These are phyloP conservation scores for Cettia cetti DNA, from an alignment of 2,113 vertebrate species.

Conservation along the genomic window DNA sequence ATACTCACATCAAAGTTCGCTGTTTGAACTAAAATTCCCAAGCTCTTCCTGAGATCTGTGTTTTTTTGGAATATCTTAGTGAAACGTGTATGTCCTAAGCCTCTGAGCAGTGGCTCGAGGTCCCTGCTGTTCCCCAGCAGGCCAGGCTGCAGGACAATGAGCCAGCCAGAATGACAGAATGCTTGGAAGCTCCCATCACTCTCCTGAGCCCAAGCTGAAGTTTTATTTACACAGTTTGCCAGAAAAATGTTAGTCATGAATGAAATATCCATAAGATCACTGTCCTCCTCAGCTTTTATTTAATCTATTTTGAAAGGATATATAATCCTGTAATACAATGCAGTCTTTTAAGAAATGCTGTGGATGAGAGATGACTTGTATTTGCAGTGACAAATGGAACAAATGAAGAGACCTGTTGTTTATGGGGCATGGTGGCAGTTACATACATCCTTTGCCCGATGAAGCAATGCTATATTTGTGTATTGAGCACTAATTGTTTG, in stretches of 20 bases:
- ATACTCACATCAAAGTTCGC: neutral
- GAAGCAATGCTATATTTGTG: constrained; percentile 18
- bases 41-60: neutral
- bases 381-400: constrained; percentile 11
- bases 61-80: neutral
- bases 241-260: neutral
- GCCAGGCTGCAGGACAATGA: neutral
- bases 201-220: neutral
- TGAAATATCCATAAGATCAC: neutral
- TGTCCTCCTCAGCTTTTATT: neutral
- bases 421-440: neutral
- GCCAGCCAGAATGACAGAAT: neutral
- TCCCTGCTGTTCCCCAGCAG: neutral
- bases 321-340: neutral
- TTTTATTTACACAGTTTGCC: neutral
- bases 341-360: neutral
- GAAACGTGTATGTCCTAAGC: neutral
- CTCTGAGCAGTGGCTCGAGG: neutral
- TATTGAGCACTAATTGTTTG: neutral
- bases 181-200: neutral
- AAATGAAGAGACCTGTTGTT: constrained; percentile 40
- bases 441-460: neutral
- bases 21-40: neutral
- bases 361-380: neutral
- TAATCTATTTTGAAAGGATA: neutral